Percentiles rank a stretch among this genome's conserved stretches.
Evolutionary conservation across 2,113 vertebrate species (phyloP).

Genomic region (Gymnorhina tibicen): DNA sequence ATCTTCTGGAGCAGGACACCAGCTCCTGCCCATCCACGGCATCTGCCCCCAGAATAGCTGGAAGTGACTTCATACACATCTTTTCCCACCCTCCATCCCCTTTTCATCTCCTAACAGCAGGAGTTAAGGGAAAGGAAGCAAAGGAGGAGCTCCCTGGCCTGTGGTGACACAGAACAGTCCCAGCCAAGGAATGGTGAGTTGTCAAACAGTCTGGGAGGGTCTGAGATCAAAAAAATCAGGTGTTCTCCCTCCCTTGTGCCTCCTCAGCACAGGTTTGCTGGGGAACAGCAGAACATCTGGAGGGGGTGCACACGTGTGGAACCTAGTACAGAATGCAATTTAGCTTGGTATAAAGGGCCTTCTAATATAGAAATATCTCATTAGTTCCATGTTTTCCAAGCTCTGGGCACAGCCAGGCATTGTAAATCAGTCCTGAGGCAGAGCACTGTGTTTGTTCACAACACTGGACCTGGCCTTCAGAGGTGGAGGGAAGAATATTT

Average conservation of each 20-base stretch:
- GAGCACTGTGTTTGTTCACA: not conserved
- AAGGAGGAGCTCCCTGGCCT: not conserved
- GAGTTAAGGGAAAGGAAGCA: not conserved
- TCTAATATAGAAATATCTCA: not conserved
- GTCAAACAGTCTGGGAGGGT: not conserved
- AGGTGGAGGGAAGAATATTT: not conserved
- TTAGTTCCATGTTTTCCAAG: not conserved
- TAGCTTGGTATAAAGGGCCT: not conserved
- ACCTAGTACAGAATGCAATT: not conserved
- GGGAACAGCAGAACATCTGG: not conserved
- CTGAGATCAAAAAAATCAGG: not conserved
- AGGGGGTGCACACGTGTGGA: not conserved
- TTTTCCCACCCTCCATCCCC: not conserved
- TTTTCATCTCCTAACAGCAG: conserved; percentile 7
- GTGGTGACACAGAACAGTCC: not conserved
- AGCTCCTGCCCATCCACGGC: not conserved
- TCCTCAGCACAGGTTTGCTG: not conserved
- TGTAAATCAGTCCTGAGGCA: not conserved
- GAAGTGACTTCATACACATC: not conserved
- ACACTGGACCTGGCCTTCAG: not conserved
- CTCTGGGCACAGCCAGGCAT: not conserved
- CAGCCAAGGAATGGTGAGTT: conserved; percentile 57
- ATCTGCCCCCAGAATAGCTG: not conserved
- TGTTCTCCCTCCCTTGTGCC: not conserved
- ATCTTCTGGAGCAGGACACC: not conserved